A percentile compares a stretch with the other conserved stretches of the same genome.
phyloP scores from a whole-genome alignment of 2,888 invertebrate genomes.

The Pristionchus fissidentatus region DNA sequence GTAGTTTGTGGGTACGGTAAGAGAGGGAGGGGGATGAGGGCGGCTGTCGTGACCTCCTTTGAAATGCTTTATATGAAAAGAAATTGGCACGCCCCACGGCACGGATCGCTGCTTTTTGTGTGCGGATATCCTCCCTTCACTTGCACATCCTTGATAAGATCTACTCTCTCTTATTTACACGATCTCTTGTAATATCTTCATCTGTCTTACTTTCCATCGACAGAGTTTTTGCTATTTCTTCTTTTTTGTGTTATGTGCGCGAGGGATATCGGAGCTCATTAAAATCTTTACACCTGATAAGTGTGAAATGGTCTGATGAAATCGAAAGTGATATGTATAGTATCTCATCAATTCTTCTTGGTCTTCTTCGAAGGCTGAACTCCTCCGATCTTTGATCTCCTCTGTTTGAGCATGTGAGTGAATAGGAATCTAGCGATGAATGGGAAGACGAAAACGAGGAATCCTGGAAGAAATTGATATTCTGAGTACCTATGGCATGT shows the following conservation, averaged over 20 bases:
- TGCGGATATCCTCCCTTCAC: slow-evolving; percentile 6
- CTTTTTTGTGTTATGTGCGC: not conserved
- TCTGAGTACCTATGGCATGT: not conserved
- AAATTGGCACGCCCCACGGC: slow-evolving; percentile 26
- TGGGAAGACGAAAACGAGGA: slow-evolving; percentile 85
- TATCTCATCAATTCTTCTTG: not conserved
- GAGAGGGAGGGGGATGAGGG: not conserved
- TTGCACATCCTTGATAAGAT: slow-evolving; percentile 17
- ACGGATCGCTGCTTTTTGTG: slow-evolving; percentile 19
- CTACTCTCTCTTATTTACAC: not conserved
- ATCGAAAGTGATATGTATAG: no score
- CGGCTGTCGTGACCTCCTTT: not conserved
- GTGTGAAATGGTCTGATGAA: no score
- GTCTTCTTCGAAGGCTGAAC: slow-evolving; percentile 48
- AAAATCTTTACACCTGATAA: not conserved
- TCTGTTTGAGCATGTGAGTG: slow-evolving; percentile 87
- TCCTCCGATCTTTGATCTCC: slow-evolving; percentile 76
- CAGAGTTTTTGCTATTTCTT: not conserved
- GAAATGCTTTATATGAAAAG: not conserved
- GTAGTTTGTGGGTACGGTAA: not conserved
- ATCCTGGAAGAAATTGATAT: slow-evolving; percentile 76
- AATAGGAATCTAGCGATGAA: slow-evolving; percentile 86
- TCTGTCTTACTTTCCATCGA: not conserved
- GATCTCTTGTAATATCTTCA: not conserved
- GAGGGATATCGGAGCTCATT: not conserved